These are phyloP conservation scores for Leptestheria dahalacensis DNA, from an alignment of 1,140 invertebrate genomes.

Conservation along the genomic window DNA sequence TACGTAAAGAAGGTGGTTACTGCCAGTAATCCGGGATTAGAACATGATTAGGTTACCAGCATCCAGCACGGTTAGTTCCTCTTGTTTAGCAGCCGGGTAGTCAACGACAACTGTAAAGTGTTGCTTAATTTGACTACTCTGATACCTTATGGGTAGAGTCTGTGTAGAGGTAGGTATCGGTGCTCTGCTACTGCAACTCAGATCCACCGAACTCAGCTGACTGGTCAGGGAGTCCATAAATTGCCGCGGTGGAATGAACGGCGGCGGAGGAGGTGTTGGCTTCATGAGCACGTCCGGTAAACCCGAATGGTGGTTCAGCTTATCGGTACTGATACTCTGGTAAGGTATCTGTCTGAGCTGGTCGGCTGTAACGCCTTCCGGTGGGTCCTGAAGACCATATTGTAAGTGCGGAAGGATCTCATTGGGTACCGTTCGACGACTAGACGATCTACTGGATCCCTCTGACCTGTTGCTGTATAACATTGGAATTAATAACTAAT, in stretches of 20 bases:
- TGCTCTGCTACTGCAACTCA: background rate
- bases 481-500: too few species aligned
- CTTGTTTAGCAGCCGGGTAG: background rate
- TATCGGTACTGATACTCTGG: slow-evolving; percentile 46
- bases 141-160: background rate
- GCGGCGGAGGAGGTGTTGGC: background rate
- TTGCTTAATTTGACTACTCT: background rate
- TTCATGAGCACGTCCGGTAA: background rate
- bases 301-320: background rate
- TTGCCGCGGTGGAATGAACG: background rate
- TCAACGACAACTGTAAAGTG: background rate
- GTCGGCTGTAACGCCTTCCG: slow-evolving; percentile 69
- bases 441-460: slow-evolving; percentile 21
- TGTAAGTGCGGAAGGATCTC: slow-evolving; percentile 65
- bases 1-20: too few species aligned
- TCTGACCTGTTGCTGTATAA: background rate
- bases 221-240: background rate
- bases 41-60: too few species aligned
- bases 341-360: slow-evolving; percentile 83
- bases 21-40: too few species aligned
- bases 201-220: background rate
- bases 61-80: background rate
- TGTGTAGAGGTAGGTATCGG: background rate
- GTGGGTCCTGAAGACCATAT: slow-evolving; percentile 77
- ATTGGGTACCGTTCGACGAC: slow-evolving; percentile 39